Conservation (phyloP, 2,888 invertebrate species). For the Scaptomyza flava region DNA sequence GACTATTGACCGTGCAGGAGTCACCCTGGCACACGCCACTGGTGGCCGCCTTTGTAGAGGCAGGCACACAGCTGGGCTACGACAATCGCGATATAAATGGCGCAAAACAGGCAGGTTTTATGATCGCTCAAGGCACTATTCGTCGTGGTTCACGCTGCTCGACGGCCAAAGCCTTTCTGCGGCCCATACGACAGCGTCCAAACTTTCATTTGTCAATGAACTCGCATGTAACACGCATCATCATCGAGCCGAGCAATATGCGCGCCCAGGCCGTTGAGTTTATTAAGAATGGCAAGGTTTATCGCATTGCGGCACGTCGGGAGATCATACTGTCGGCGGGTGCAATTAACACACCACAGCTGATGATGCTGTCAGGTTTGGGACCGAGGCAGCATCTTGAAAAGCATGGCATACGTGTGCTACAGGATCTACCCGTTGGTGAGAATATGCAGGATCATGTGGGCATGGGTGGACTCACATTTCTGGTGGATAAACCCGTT, state of each 20-base stretch:
- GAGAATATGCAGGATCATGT: constrained; percentile 95
- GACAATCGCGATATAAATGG: constrained; percentile 93
- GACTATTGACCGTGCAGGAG: constrained; percentile 92
- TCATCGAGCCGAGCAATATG: constrained; percentile 90
- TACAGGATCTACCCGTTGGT: constrained; percentile 91
- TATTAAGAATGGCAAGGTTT: constrained; percentile 89
- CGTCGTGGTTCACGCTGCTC: constrained; percentile 92
- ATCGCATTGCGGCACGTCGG: constrained; percentile 89
- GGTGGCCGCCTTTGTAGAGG: constrained; percentile 92
- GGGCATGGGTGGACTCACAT: constrained; percentile 89
- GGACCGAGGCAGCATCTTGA: constrained; percentile 90
- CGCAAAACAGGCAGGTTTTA: constrained; percentile 91
- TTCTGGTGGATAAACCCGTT: constrained; percentile 91
- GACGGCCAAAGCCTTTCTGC: constrained; percentile 93
- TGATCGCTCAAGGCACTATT: constrained; percentile 93
- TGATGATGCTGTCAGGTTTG: constrained; percentile 95
- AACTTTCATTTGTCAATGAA: constrained; percentile 93
- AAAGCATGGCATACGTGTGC: constrained; percentile 89
- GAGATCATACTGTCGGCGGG: constrained; percentile 96
- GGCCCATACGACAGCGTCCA: constrained; percentile 90
- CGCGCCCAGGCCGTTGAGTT: constrained; percentile 93
- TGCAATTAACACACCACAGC: constrained; percentile 95
- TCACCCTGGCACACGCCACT: constrained; percentile 93
- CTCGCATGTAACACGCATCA: constrained; percentile 90
- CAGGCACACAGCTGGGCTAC: constrained; percentile 93